These are phyloP conservation scores for Pyrgilauda ruficollis DNA, from an alignment of 2,113 vertebrate genomes.

Conservation along the genomic window DNA sequence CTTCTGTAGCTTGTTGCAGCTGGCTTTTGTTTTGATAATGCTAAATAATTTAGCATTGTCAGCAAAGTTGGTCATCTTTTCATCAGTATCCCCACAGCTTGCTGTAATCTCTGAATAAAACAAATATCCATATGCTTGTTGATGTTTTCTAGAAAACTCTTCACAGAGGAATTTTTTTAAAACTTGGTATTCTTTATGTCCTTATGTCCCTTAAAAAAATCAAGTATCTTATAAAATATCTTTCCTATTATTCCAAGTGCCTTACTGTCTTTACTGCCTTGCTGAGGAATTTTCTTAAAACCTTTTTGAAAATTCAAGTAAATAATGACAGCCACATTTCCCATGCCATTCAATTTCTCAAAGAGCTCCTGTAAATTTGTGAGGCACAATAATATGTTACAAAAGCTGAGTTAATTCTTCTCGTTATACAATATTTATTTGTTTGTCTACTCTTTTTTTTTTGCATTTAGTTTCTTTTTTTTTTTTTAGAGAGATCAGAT, in stretches of 20 bases:
- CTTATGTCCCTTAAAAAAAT: not conserved
- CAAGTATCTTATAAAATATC: not conserved
- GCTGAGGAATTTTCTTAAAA: not conserved
- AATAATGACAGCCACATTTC: not conserved
- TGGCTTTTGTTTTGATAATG: not conserved
- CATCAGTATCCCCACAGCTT: not conserved
- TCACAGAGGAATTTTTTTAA: not conserved
- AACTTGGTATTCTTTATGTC: not conserved
- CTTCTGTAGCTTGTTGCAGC: not conserved
- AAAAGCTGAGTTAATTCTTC: not conserved
- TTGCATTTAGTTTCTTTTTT: not conserved
- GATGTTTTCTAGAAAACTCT: not conserved
- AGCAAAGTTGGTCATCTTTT: not conserved
- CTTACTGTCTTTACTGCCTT: not conserved
- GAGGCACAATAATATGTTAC: not conserved
- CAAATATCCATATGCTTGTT: not conserved
- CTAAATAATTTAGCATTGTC: not conserved
- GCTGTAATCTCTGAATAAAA: not conserved
- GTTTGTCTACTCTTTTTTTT: not conserved
- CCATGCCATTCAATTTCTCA: not conserved
- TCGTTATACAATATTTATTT: not conserved
- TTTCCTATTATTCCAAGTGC: not conserved
- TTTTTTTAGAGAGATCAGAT: not conserved
- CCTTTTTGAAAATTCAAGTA: not conserved
- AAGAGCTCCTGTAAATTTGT: not conserved